A percentile compares a stretch with the other conserved stretches of the same genome.
Conservation (phyloP, 2,888 invertebrate genomes). For the Mesochorus sp. region DNA sequence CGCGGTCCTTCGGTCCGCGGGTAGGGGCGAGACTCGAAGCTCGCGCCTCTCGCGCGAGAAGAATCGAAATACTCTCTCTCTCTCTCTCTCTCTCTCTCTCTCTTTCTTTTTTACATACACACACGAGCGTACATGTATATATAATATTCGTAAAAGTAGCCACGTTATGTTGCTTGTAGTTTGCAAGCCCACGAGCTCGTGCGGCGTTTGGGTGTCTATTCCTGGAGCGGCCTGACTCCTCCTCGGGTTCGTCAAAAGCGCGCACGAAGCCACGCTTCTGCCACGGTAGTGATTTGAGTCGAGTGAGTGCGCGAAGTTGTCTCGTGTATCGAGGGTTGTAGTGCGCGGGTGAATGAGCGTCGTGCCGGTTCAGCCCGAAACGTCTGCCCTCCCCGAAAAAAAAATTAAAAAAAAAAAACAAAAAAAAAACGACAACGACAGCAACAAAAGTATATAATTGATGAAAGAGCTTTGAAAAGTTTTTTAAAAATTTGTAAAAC, state of each 20-base stretch:
- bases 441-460: constrained; percentile 20
- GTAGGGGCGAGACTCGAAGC: constrained; percentile 13
- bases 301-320: constrained; percentile 75
- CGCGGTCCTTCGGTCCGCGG: constrained; percentile 24
- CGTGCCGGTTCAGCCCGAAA: constrained; percentile 55
- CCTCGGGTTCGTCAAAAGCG: constrained; percentile 75
- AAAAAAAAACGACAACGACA: not conserved
- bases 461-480: constrained; percentile 7
- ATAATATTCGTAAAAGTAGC: not conserved
- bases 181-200: constrained; percentile 60
- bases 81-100: not conserved
- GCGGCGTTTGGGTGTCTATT: constrained; percentile 76
- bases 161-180: constrained; percentile 64
- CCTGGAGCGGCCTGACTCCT: constrained; percentile 80
- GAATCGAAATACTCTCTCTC: constrained; percentile 20
- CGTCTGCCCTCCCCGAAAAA: constrained; percentile 1
- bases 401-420: constrained; percentile 14
- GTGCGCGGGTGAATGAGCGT: constrained; percentile 71
- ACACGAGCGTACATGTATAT: constrained; percentile 2
- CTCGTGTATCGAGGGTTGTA: constrained; percentile 69
- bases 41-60: constrained; percentile 14
- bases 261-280: constrained; percentile 64
- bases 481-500: not conserved
- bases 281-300: constrained; percentile 59
- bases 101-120: not conserved